These are phyloP conservation scores for Florisuga fusca DNA, from an alignment of 2,797 vertebrate species.

Conservation along the genomic window DNA sequence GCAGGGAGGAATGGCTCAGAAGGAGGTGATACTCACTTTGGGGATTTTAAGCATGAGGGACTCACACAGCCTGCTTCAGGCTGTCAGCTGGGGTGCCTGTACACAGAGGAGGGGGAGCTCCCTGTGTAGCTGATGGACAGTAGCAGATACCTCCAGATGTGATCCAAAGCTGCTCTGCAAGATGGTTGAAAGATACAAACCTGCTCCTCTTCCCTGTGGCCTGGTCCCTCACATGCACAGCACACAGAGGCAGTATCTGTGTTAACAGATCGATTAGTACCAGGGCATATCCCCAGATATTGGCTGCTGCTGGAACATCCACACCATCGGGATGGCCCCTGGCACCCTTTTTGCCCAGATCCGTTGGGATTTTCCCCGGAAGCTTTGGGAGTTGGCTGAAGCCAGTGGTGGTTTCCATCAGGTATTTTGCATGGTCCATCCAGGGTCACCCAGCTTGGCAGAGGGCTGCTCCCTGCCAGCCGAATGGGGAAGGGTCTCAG, in stretches of 20 bases:
- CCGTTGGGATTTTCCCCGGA: not conserved
- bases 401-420: fast-evolving
- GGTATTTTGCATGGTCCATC: not conserved
- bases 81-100: not conserved
- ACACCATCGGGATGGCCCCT: not conserved
- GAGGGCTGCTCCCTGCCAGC: not conserved
- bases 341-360: not conserved
- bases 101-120: not conserved
- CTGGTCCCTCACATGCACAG: not conserved
- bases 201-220: not conserved
- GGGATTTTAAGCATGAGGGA: not conserved
- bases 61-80: not conserved
- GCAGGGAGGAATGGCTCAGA: not conserved
- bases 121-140: not conserved
- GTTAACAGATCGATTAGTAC: not conserved
- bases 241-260: not conserved
- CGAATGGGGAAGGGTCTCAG: not conserved
- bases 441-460: not conserved
- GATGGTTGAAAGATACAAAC: not conserved
- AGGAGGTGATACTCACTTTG: not conserved
- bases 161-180: not conserved
- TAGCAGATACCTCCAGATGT: not conserved
- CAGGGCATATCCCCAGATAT: not conserved
- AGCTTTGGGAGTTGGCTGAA: not conserved
- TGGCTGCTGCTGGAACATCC: not conserved